phyloP scores from a whole-genome alignment of 2,113 vertebrate species.

The Lepidothrix coronata region DNA sequence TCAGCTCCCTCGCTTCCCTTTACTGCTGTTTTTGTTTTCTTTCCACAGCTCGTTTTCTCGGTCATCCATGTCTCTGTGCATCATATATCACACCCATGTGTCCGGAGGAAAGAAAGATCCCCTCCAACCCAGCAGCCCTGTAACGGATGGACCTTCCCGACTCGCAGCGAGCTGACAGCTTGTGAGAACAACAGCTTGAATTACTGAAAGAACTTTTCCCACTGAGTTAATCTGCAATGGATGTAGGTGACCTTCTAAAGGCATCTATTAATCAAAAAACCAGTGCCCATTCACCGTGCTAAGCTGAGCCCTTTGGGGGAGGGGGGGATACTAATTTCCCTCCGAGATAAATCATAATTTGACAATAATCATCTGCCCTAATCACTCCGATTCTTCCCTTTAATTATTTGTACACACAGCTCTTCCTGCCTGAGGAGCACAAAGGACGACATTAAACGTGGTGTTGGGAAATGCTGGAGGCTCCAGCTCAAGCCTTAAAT shows the following conservation, averaged over 20 bases:
- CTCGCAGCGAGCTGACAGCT: conserved; percentile 75
- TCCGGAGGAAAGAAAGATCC: conserved; percentile 64
- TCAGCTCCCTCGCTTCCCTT: background rate
- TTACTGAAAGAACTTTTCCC: conserved; percentile 84
- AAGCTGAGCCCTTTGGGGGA: conserved; percentile 73
- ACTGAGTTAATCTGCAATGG: conserved; percentile 83
- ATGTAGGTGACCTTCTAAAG: conserved; percentile 83
- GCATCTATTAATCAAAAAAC: conserved; percentile 81
- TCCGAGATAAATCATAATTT: conserved; percentile 84
- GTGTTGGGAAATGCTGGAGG: background rate
- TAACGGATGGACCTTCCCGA: conserved; percentile 76
- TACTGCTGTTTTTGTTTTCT: conserved; percentile 61
- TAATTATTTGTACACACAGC: conserved; percentile 81
- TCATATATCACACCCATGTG: conserved; percentile 70
- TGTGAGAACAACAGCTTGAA: conserved; percentile 83
- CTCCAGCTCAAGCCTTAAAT: background rate
- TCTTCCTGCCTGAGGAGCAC: conserved; percentile 60
- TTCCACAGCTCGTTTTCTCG: conserved; percentile 45
- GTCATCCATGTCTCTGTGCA: conserved; percentile 72
- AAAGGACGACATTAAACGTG: background rate
- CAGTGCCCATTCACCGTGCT: conserved; percentile 73
- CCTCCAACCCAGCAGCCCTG: conserved; percentile 53
- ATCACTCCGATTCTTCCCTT: conserved; percentile 77
- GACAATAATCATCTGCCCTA: conserved; percentile 84
- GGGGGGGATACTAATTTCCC: conserved; percentile 76